Evolutionary conservation across 2,113 vertebrate genomes (phyloP).

Genomic region (Gopherus flavomarginatus): DNA sequence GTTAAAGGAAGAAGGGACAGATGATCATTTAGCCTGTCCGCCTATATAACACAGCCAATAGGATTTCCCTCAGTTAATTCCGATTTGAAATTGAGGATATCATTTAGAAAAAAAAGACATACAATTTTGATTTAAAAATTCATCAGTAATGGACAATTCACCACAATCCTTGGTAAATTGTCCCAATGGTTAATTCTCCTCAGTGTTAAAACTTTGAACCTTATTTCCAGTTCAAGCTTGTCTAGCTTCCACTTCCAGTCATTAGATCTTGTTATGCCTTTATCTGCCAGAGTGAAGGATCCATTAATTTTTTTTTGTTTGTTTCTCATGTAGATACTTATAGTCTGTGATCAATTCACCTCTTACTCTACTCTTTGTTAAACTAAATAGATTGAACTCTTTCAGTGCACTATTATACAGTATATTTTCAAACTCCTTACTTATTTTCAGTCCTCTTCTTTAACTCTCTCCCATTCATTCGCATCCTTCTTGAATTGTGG

Average conservation of each 20-base stretch:
- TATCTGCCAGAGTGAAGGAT: neutral
- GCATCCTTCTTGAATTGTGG: neutral
- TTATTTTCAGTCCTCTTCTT: neutral
- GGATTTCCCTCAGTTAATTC: neutral
- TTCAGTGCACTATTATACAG: neutral
- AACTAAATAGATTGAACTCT: neutral
- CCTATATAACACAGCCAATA: neutral
- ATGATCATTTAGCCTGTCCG: neutral
- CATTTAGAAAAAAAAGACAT: neutral
- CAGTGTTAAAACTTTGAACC: neutral
- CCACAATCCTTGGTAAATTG: neutral
- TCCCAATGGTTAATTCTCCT: neutral
- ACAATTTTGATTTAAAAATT: neutral
- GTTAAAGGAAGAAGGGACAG: neutral
- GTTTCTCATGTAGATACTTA: neutral
- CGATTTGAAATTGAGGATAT: neutral
- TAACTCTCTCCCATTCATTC: neutral
- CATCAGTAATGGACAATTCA: neutral
- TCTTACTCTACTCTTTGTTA: neutral
- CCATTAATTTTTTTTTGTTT: no score
- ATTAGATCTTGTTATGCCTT: neutral
- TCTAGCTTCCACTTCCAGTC: neutral
- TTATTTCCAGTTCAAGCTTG: neutral
- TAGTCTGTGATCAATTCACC: neutral
- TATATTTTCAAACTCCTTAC: neutral